phyloP scores from a whole-genome alignment of 2,113 vertebrate species.

The Hiodon tergisus region DNA sequence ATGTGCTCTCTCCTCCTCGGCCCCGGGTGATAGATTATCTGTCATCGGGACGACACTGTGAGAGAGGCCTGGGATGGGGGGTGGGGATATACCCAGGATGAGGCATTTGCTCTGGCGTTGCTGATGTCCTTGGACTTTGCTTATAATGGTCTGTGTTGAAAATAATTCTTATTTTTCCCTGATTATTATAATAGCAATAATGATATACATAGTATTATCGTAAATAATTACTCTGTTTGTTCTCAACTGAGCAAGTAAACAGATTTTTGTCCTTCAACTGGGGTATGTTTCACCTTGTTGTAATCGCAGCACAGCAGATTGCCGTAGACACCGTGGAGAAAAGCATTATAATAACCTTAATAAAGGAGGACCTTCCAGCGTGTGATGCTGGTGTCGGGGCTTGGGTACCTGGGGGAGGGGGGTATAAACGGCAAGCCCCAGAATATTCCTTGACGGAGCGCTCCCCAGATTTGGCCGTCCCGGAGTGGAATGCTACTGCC shows the following conservation, averaged over 20 bases:
- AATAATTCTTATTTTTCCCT: too few species aligned
- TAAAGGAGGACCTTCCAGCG: not conserved
- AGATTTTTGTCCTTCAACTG: not conserved
- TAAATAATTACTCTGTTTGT: too few species aligned
- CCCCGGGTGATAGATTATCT: constrained; percentile 3
- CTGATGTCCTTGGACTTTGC: not conserved
- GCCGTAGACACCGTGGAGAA: not conserved
- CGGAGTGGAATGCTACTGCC: constrained; percentile 96
- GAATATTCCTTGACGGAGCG: constrained; percentile 71
- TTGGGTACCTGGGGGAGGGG: not conserved
- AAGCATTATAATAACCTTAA: not conserved
- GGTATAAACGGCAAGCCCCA: too few species aligned
- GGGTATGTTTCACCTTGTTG: too few species aligned
- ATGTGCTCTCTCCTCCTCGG: not conserved
- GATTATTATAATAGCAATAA: too few species aligned
- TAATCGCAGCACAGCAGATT: too few species aligned
- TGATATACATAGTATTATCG: too few species aligned
- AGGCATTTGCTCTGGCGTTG: not conserved
- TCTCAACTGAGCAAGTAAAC: not conserved
- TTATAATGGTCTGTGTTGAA: not conserved
- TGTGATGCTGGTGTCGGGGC: not conserved
- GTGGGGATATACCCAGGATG: not conserved
- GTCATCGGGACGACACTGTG: not conserved
- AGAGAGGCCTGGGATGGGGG: not conserved
- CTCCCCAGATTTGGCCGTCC: constrained; percentile 86